These are phyloP conservation scores for Corythaeola cristata DNA, from an alignment of 2,113 vertebrate genomes.

Conservation along the genomic window DNA sequence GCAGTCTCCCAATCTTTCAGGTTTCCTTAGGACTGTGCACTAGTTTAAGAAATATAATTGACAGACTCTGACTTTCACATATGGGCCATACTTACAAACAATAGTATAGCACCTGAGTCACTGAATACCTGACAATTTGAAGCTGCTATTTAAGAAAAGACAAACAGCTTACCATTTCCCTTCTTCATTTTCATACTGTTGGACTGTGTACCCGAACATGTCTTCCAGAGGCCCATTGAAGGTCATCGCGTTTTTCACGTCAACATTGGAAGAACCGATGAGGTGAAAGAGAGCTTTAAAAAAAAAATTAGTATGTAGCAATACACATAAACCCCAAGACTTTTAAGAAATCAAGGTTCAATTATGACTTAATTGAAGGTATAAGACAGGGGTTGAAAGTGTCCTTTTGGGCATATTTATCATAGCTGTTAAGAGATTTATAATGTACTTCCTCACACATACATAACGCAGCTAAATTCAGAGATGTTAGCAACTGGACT, in stretches of 20 bases:
- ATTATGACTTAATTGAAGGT: neutral
- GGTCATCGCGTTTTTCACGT: conserved; percentile 90
- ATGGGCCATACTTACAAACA: neutral
- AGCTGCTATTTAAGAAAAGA: neutral
- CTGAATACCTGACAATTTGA: neutral
- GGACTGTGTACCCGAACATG: conserved; percentile 96
- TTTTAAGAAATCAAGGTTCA: neutral
- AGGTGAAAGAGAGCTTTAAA: conserved; percentile 77
- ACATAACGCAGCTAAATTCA: neutral
- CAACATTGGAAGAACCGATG: conserved; percentile 86
- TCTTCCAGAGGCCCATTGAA: conserved; percentile 91
- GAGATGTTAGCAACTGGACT: neutral
- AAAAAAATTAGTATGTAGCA: neutral
- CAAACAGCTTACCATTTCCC: conserved; percentile 90
- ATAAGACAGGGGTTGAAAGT: neutral
- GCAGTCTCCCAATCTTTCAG: neutral
- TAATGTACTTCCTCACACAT: neutral
- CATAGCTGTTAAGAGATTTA: neutral
- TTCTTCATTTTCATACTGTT: conserved; percentile 96
- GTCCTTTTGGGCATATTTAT: neutral
- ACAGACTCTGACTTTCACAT: neutral
- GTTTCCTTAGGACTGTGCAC: neutral
- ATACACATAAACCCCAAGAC: neutral
- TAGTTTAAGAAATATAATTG: neutral
- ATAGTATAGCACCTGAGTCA: neutral